These are phyloP conservation scores for Melanogrammus aeglefinus DNA, from an alignment of 2,797 vertebrate species.

Conservation along the genomic window DNA sequence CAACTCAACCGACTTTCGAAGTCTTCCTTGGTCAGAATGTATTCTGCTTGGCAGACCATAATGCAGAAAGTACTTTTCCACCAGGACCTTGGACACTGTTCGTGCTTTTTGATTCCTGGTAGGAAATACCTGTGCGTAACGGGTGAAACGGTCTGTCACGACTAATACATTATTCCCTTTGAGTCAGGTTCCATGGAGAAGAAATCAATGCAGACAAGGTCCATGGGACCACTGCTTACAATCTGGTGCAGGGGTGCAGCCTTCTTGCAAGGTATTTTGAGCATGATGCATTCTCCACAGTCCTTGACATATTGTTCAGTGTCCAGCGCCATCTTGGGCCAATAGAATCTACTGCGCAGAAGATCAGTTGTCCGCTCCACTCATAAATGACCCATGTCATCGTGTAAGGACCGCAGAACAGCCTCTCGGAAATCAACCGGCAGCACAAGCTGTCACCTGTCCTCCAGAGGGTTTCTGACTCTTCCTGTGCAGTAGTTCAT, in stretches of 20 bases:
- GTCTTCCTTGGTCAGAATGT: conserved; percentile 5
- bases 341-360: background rate
- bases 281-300: background rate
- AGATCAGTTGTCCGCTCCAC: background rate
- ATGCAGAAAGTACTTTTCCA: conserved; percentile 8
- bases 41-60: conserved; percentile 15
- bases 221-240: background rate
- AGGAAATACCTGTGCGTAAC: background rate
- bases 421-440: background rate
- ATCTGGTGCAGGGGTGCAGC: background rate
- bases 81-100: conserved; percentile 3
- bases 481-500: background rate
- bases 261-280: background rate
- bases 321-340: background rate
- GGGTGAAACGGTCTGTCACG: no score
- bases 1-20: no score
- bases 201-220: background rate
- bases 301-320: background rate
- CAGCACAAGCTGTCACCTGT: background rate
- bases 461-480: background rate
- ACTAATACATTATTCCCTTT: no score
- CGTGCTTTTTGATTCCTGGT: background rate
- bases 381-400: background rate
- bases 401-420: background rate
- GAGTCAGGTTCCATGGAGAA: no score